Evolutionary conservation across 2,797 vertebrate genomes (phyloP).

Genomic region (Centroberyx gerrardi): DNA sequence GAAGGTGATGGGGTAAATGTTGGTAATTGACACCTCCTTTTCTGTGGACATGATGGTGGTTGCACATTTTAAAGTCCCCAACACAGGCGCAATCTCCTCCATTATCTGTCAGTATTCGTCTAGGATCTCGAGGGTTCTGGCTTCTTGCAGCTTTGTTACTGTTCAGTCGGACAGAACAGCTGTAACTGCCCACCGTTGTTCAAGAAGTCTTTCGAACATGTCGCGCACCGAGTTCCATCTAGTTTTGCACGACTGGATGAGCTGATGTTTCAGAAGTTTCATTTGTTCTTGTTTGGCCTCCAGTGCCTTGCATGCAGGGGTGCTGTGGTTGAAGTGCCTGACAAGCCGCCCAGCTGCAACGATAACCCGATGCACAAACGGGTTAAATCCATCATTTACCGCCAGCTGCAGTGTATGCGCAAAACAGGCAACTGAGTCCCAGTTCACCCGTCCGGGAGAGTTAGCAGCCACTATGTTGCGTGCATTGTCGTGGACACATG

Average conservation of each 20-base stretch:
- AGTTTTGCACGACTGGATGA: no score
- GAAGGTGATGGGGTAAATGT: constrained; percentile 23
- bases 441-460: background rate
- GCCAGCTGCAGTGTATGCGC: constrained; percentile 3
- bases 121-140: no score
- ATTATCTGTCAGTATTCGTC: background rate
- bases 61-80: constrained; percentile 1
- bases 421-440: constrained; percentile 5
- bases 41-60: constrained; percentile 19
- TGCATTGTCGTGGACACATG: constrained; percentile 23
- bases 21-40: constrained; percentile 23
- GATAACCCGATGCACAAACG: background rate
- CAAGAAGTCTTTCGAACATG: background rate
- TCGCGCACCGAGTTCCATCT: no score
- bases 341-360: background rate
- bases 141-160: no score
- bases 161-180: constrained; percentile 8
- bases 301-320: constrained; percentile 13
- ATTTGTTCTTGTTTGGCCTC: constrained; percentile 10
- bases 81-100: background rate
- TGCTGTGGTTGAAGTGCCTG: constrained; percentile 7
- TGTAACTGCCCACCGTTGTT: constrained; percentile 20
- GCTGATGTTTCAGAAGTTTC: background rate
- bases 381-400: background rate
- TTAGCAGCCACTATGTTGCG: constrained; percentile 16